Conservation (phyloP, 2,888 invertebrate genomes). For the Caenorhabditis becei region DNA sequence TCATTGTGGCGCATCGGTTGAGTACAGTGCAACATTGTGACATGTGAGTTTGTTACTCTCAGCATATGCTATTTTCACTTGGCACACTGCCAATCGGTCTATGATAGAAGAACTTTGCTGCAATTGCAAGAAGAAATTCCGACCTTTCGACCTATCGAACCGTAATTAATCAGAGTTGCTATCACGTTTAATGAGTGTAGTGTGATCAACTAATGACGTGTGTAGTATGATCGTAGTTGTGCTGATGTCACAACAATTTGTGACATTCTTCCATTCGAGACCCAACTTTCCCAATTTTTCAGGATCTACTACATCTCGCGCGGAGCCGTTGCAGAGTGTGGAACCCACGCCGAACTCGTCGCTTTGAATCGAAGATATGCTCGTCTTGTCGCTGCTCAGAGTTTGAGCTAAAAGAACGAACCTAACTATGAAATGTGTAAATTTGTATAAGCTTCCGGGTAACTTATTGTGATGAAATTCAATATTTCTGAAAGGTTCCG, state of each 20-base stretch:
- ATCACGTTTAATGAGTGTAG: too few species aligned
- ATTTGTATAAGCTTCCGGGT: neutral
- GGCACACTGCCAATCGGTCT: too few species aligned
- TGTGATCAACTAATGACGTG: too few species aligned
- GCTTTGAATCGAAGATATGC: slow-evolving; percentile 68
- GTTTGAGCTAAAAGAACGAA: slow-evolving; percentile 13
- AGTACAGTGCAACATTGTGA: slow-evolving; percentile 70
- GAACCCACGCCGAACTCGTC: slow-evolving; percentile 70
- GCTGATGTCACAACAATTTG: neutral
- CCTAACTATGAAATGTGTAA: neutral
- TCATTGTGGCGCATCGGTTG: slow-evolving; percentile 73
- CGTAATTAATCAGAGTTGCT: too few species aligned
- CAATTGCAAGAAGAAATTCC: too few species aligned
- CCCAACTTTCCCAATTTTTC: neutral
- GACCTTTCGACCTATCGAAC: too few species aligned
- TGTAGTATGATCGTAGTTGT: too few species aligned
- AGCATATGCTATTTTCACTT: too few species aligned
- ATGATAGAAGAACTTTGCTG: too few species aligned
- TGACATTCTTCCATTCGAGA: neutral
- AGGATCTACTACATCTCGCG: slow-evolving; percentile 69
- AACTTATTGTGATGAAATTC: slow-evolving; percentile 4
- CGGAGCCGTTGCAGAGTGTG: slow-evolving; percentile 66
- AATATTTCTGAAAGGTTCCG: too few species aligned
- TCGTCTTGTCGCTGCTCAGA: slow-evolving; percentile 65
- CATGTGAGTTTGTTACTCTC: slow-evolving; percentile 47